Conservation (phyloP, 2,797 vertebrate species). For the Chelonia mydas region DNA sequence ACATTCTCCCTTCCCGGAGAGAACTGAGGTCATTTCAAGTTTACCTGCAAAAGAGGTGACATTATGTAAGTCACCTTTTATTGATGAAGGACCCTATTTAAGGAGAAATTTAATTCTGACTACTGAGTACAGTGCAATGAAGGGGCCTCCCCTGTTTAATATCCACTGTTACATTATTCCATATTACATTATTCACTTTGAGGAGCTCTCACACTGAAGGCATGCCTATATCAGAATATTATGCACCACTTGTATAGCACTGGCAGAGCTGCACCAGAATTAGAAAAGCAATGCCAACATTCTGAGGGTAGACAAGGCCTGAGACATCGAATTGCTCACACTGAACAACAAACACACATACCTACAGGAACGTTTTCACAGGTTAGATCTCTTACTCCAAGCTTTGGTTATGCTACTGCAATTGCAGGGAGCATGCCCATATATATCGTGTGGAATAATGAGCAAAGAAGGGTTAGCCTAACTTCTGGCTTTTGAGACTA, state of each 20-base stretch:
- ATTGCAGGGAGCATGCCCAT: background rate
- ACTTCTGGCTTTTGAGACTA: too few species aligned
- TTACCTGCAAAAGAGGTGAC: constrained; percentile 17
- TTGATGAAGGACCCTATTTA: constrained; percentile 25
- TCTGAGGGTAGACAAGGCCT: constrained; percentile 40
- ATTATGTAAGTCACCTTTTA: constrained; percentile 42
- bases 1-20: background rate
- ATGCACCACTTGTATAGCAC: constrained; percentile 39
- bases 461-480: background rate
- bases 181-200: constrained; percentile 54
- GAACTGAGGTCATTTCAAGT: constrained; percentile 40
- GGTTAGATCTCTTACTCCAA: background rate
- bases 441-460: too few species aligned
- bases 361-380: constrained; percentile 33
- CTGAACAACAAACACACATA: constrained; percentile 39
- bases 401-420: constrained; percentile 30
- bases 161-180: constrained; percentile 46
- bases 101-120: background rate
- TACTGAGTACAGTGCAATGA: background rate
- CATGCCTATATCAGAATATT: constrained; percentile 48
- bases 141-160: constrained; percentile 27
- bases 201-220: background rate
- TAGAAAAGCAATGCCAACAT: constrained; percentile 41
- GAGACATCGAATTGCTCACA: constrained; percentile 20
- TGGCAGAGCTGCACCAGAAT: constrained; percentile 52